These are phyloP conservation scores for Deroptyus accipitrinus DNA, from an alignment of 2,113 vertebrate species.

Conservation along the genomic window DNA sequence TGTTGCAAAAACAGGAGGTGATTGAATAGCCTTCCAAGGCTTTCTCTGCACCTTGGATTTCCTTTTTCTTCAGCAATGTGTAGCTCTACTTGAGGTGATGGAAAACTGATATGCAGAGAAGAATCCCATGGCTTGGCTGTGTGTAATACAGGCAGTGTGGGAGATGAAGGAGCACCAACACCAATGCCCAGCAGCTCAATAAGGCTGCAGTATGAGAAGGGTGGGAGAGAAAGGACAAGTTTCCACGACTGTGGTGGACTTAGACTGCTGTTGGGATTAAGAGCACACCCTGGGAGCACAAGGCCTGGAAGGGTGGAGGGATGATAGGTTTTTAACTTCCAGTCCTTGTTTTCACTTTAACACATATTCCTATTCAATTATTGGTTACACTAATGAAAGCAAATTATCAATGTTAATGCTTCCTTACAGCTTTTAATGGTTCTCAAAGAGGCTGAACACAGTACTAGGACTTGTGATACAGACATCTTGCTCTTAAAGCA, in stretches of 20 bases:
- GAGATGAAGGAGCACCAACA: rapidly evolving
- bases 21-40: not conserved
- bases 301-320: not conserved
- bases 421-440: not conserved
- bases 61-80: not conserved
- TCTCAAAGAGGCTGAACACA: not conserved
- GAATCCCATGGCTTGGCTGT: not conserved
- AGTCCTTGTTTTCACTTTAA: not conserved
- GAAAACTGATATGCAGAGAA: not conserved
- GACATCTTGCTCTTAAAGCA: not conserved
- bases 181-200: rapidly evolving
- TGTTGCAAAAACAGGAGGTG: not conserved
- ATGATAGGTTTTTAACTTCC: not conserved
- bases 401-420: not conserved
- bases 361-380: not conserved
- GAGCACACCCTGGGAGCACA: rapidly evolving
- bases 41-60: not conserved
- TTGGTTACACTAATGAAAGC: not conserved
- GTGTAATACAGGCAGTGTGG: not conserved
- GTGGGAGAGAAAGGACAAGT: not conserved
- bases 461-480: not conserved
- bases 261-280: too few relatives aligned
- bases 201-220: rapidly evolving
- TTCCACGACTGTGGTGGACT: not conserved
- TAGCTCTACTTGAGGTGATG: not conserved